Evolutionary conservation across 2,113 vertebrate genomes (phyloP).

Genomic region (Amazona guildingii): DNA sequence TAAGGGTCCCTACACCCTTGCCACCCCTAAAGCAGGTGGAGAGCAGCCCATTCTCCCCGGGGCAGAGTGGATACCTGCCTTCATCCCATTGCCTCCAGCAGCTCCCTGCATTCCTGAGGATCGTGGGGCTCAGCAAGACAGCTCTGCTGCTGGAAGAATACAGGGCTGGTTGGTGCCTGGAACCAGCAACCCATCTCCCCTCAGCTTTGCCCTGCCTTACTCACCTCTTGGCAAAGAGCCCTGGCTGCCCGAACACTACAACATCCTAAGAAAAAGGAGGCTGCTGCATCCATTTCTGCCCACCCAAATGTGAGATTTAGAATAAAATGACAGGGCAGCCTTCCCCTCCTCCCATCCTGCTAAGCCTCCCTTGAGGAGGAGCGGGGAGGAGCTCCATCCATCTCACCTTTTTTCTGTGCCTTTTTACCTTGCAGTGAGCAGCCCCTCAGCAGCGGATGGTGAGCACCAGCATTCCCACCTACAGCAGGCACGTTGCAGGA

Average conservation of each 20-base stretch:
- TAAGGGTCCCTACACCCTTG: not conserved
- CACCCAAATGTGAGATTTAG: not conserved
- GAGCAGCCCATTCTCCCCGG: not conserved
- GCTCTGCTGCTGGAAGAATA: not conserved
- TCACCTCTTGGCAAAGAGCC: not conserved
- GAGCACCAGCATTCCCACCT: not conserved
- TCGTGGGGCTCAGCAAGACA: not conserved
- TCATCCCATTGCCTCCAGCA: rapidly evolving
- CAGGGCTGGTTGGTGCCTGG: not conserved
- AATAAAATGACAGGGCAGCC: not conserved
- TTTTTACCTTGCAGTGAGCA: not conserved
- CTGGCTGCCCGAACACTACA: not conserved
- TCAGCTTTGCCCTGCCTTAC: not conserved
- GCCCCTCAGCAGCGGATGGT: not conserved
- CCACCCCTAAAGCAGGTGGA: not conserved
- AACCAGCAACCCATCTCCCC: not conserved
- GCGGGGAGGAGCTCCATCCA: not conserved
- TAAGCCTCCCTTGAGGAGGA: rapidly evolving
- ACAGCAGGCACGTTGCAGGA: not conserved
- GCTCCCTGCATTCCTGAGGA: not conserved
- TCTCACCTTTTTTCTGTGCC: not conserved
- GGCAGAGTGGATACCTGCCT: not conserved
- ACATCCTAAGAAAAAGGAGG: not conserved
- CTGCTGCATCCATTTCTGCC: not conserved
- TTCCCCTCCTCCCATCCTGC: not conserved